Evolutionary conservation across 2,113 vertebrate genomes (phyloP).

Genomic region (Physeter macrocephalus): DNA sequence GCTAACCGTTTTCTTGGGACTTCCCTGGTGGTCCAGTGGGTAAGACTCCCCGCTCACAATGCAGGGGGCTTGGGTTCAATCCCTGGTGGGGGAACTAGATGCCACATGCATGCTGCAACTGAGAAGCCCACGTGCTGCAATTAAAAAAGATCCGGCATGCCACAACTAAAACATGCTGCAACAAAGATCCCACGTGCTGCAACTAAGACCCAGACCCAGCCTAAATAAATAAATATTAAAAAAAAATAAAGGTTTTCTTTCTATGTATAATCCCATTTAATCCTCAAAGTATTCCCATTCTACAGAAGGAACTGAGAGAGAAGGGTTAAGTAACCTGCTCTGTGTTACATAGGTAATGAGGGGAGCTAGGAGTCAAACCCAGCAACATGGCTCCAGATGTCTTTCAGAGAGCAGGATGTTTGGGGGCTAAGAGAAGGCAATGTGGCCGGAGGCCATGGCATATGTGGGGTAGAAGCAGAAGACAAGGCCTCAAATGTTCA

Average conservation of each 20-base stretch:
- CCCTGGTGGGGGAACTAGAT: too few species aligned
- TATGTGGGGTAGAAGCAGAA: not conserved
- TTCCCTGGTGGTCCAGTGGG: too few species aligned
- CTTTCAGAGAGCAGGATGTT: not conserved
- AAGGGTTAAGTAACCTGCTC: not conserved
- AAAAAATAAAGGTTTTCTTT: not conserved
- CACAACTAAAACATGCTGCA: too few species aligned
- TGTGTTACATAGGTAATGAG: not conserved
- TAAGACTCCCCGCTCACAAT: too few species aligned
- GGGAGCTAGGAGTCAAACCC: not conserved
- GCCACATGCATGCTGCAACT: too few species aligned
- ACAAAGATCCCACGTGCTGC: too few species aligned
- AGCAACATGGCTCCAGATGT: not conserved
- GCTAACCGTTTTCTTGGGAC: not conserved
- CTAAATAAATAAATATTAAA: too few species aligned
- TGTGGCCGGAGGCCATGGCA: not conserved
- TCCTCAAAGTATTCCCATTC: not conserved
- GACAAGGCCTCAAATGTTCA: not conserved
- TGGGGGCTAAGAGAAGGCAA: not conserved
- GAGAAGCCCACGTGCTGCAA: too few species aligned
- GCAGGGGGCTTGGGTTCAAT: too few species aligned
- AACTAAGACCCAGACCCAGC: too few species aligned
- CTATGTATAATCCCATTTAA: not conserved
- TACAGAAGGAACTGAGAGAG: not conserved
- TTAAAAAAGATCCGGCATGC: too few species aligned